These are phyloP conservation scores for Taxidea taxus DNA, from an alignment of 2,113 vertebrate species.

Conservation along the genomic window DNA sequence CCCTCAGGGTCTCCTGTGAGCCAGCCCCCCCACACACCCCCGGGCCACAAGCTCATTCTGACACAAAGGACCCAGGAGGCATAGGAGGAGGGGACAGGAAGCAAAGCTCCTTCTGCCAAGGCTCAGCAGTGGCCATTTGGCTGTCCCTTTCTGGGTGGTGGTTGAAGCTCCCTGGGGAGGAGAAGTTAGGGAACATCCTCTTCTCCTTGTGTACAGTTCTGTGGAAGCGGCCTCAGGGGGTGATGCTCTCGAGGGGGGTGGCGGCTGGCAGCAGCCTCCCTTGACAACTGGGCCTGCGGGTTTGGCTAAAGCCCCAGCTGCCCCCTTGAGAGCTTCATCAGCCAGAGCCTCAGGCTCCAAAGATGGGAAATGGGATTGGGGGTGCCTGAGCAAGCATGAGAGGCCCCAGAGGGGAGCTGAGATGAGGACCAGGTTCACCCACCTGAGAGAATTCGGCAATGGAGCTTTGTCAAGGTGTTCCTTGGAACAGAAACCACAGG, in stretches of 20 bases:
- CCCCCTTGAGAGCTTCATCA: background rate
- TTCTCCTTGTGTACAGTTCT: background rate
- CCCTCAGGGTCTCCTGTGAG: background rate
- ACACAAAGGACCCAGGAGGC: background rate
- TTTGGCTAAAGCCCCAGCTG: background rate
- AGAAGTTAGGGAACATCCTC: background rate
- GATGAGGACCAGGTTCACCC: background rate
- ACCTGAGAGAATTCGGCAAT: background rate
- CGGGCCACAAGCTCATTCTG: background rate
- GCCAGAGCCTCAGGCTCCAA: background rate
- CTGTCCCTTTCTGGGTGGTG: background rate
- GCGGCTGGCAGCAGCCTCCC: too few species aligned
- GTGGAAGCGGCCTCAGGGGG: background rate
- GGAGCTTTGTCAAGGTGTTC: background rate
- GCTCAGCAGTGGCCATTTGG: background rate
- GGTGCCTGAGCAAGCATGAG: background rate
- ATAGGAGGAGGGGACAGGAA: background rate
- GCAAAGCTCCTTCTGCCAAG: background rate
- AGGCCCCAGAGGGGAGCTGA: background rate
- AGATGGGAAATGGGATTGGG: background rate
- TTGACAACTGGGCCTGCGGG: rapidly evolving
- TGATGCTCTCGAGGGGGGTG: background rate
- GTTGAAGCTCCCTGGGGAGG: background rate
- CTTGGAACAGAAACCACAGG: background rate
- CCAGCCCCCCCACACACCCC: rapidly evolving